A percentile compares a stretch with the other conserved stretches of the same genome.
Conservation (phyloP, 2,888 invertebrate genomes). For the Creontiades dilutus region DNA sequence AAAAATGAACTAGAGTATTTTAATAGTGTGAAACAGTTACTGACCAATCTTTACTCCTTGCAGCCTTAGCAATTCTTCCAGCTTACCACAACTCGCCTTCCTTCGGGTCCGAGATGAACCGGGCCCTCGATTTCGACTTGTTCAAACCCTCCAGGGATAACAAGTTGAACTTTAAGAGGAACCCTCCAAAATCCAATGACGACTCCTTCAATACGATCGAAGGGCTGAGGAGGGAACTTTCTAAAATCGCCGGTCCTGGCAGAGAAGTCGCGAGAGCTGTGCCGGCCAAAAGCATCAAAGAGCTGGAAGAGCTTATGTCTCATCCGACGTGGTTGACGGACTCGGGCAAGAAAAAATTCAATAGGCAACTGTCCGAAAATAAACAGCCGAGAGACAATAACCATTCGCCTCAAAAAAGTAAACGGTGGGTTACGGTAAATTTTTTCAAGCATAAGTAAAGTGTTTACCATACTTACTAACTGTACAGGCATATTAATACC, state of each 20-base stretch:
- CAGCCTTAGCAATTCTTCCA: constrained; percentile 21
- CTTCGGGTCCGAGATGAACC: not conserved
- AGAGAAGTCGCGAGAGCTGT: not conserved
- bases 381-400: no score
- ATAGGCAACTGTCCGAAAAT: not conserved
- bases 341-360: constrained; percentile 22
- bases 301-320: constrained; percentile 29
- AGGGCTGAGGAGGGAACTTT: not conserved
- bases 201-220: not conserved
- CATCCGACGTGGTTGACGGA: constrained; percentile 58
- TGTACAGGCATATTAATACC: no score
- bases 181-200: not conserved
- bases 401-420: not conserved
- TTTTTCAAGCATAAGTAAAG: not conserved
- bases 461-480: no score
- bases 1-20: no score
- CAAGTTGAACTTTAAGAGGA: not conserved
- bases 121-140: not conserved
- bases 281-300: constrained; percentile 7
- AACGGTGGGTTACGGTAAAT: not conserved
- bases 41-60: not conserved
- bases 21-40: not conserved
- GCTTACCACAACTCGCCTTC: not conserved
- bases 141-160: not conserved
- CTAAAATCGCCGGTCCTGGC: not conserved